Conservation (phyloP, 1,140 invertebrate genomes). For the Heliothis subflexa region DNA sequence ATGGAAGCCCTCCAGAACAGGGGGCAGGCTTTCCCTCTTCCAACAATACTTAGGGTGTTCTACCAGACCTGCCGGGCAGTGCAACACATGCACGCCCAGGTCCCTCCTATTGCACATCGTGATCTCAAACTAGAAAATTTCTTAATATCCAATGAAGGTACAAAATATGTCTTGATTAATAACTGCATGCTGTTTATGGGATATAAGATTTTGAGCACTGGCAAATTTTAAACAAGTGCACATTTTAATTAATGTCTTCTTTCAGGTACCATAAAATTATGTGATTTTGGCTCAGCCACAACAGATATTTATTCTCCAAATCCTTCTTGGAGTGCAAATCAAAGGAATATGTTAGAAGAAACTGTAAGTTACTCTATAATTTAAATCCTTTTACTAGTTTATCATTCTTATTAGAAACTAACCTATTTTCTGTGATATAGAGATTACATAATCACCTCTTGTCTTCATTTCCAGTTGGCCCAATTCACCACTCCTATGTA, state of each 20-base stretch:
- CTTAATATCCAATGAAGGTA: constrained; percentile 87
- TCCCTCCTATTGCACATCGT: constrained; percentile 95
- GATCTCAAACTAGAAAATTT: constrained; percentile 95
- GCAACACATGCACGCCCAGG: constrained; percentile 96
- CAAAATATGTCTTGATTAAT: constrained; percentile 20
- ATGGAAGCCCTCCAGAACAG: constrained; percentile 92
- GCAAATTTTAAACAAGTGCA: not conserved
- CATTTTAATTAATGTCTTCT: constrained; percentile 42
- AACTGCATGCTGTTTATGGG: constrained; percentile 1
- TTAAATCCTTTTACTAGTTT: not conserved
- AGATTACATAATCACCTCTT: not conserved
- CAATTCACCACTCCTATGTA: constrained; percentile 95
- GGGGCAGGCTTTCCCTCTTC: constrained; percentile 88
- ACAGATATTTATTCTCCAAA: constrained; percentile 94
- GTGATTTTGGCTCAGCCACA: constrained; percentile 99
- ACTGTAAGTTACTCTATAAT: constrained; percentile 88
- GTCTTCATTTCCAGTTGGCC: constrained; percentile 71
- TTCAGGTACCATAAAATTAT: constrained; percentile 95
- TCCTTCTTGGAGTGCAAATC: constrained; percentile 95
- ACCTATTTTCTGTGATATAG: not conserved
- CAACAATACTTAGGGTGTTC: constrained; percentile 95
- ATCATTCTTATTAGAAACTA: not conserved
- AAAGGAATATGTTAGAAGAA: constrained; percentile 97
- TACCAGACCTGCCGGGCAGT: constrained; percentile 97
- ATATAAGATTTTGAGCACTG: not conserved